phyloP scores from a whole-genome alignment of 1,140 invertebrate genomes.

The Plectrocnemia conspersa region DNA sequence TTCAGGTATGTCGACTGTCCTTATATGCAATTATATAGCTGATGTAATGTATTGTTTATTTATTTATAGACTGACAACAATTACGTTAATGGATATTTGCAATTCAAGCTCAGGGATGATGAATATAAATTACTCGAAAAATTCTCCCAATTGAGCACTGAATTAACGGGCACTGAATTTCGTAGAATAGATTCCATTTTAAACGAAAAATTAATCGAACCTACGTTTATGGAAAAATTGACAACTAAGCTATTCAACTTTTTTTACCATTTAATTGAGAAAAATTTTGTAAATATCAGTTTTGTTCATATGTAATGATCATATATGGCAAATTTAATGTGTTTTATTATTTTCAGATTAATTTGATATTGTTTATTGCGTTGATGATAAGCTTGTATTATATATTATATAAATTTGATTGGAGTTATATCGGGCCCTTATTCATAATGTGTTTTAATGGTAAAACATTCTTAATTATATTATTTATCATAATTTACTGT shows the following conservation, averaged over 20 bases:
- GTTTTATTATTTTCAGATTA: constrained; percentile 5
- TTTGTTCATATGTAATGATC: neutral
- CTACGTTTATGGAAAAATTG: neutral
- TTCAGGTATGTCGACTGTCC: constrained; percentile 4
- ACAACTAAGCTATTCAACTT: constrained; percentile 1
- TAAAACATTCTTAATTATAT: constrained; percentile 5
- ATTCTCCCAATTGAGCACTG: neutral
- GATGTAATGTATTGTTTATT: too few relatives aligned
- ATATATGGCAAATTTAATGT: neutral
- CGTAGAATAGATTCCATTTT: constrained; percentile 13
- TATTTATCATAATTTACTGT: neutral
- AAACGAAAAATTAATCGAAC: neutral
- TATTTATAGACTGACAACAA: too few relatives aligned
- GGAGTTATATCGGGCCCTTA: neutral
- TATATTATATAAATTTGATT: neutral
- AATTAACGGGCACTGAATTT: constrained; percentile 2
- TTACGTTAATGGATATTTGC: constrained; percentile 1
- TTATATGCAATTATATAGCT: too few relatives aligned
- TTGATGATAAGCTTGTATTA: neutral
- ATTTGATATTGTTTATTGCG: neutral
- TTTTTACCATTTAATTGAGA: neutral
- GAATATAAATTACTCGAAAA: constrained; percentile 8
- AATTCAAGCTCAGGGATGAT: neutral
- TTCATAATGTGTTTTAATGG: neutral
- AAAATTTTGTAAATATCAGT: constrained; percentile 10